Percentiles rank a stretch among this genome's conserved stretches.
Conservation (phyloP, 2,888 invertebrate genomes). For the Nemurella pictetii region DNA sequence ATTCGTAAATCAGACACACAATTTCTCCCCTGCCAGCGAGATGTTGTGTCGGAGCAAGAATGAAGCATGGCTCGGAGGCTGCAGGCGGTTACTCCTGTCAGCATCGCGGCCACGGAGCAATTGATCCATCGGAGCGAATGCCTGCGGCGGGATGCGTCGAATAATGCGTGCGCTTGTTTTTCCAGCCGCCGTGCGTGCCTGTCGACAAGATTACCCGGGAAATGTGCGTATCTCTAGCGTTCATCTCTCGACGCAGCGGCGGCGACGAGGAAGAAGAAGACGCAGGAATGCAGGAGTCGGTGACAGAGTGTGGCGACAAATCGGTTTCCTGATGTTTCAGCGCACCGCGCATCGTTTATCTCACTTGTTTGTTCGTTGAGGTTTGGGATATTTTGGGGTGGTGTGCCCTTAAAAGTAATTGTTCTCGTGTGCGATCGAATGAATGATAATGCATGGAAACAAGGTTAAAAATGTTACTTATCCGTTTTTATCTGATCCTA, state of each 20-base stretch:
- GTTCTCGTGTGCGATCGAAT: too few species aligned
- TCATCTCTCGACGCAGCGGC: not conserved
- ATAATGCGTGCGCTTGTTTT: not conserved
- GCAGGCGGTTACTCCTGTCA: not conserved
- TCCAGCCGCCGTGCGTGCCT: not conserved
- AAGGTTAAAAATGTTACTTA: too few species aligned
- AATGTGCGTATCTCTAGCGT: not conserved
- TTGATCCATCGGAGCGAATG: not conserved
- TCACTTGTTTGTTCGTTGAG: not conserved
- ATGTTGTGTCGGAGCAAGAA: too few species aligned
- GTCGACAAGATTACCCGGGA: not conserved
- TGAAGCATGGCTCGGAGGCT: too few species aligned
- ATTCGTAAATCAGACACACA: too few species aligned
- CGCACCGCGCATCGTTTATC: not conserved
- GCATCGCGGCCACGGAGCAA: not conserved
- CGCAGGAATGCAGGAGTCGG: not conserved
- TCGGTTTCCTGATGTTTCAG: not conserved
- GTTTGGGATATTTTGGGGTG: not conserved
- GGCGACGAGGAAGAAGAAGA: not conserved
- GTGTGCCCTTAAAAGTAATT: too few species aligned
- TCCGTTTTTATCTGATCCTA: too few species aligned
- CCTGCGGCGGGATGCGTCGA: not conserved
- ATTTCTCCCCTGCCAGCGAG: too few species aligned
- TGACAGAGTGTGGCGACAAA: not conserved
- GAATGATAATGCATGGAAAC: too few species aligned